Conservation (phyloP, 2,113 vertebrate genomes). For the Macheiramphus alcinus region DNA sequence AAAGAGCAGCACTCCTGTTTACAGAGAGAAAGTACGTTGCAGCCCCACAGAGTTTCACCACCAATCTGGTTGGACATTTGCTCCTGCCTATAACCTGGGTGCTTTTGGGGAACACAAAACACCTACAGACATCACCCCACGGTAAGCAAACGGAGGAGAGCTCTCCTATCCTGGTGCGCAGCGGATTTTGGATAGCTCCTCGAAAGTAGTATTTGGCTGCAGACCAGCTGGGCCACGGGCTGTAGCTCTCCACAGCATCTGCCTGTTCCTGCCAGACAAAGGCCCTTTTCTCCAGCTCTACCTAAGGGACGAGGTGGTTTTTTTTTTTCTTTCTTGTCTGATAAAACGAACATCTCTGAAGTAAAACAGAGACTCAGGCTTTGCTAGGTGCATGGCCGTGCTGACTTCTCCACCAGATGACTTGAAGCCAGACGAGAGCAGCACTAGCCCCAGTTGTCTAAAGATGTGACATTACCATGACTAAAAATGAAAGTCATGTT, state of each 20-base stretch:
- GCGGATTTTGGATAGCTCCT: neutral
- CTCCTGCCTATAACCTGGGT: neutral
- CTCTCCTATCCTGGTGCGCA: neutral
- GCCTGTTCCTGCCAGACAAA: slow-evolving; percentile 6
- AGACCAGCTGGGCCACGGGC: neutral
- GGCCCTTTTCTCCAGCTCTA: neutral
- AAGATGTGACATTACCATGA: neutral
- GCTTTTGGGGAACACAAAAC: neutral
- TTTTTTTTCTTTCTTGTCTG: neutral
- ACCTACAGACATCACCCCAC: neutral
- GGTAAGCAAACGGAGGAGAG: neutral
- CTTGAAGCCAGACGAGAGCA: neutral
- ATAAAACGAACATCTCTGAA: neutral
- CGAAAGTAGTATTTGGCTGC: neutral
- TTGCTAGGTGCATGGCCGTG: neutral
- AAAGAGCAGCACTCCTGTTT: neutral
- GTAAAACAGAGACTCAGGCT: neutral
- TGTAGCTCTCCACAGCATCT: neutral
- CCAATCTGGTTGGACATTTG: neutral
- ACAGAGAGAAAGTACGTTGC: neutral
- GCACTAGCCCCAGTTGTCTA: neutral
- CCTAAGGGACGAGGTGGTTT: neutral
- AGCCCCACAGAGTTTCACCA: neutral
- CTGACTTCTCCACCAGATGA: neutral
- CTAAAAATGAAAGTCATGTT: neutral